Base-by-base conservation (phyloP, 2,888 invertebrate genomes). In the Volucella inanis region DNA sequence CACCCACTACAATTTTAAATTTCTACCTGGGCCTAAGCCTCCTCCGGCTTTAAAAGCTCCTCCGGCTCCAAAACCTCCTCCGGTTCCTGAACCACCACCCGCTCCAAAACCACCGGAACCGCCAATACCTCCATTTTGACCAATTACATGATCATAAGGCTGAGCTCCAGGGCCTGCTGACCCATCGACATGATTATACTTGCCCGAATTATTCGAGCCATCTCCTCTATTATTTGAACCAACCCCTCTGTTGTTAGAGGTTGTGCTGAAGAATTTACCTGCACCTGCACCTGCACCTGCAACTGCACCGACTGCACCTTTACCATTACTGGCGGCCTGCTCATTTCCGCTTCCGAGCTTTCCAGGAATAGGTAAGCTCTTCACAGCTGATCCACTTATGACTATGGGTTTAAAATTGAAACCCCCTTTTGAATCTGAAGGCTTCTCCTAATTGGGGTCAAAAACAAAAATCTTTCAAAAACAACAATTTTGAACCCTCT, bases 21-120 rank as follows among this genome's bases (percentile, higher is more conserved):
- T 47, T 88, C 87, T n/a, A 89, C 90, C 74, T 90, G 89, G 71
- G 89, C 90, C 55, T 78, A 50, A 47, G 84, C 50, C 78, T 78
- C 8, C 78, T 77, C 49, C 64, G 47, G 50, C 22, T 11, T 61
- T 80, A 22, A 62, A 64, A 31, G 83, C 82, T 39, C 75, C 83
- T 31, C 82, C 64, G 47, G 50, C 22, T 11, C 65, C 83, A 22
- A 62, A 64, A 31, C 86, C 82, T 39, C 75, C 83, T 31, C 82
- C 81, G 15, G 52, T 18, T 45, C 87, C 87, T 38, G 50, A 54
- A 38, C 78, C 74, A 45, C 86, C 85, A 11, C 57, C 87, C 31
- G 82, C 74, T n/a, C 88, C 89, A 15, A 89, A 88, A 31, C 87
- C 83, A 11, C 88, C 89, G 14, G 89, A 88, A 38, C 85, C 82